These are phyloP conservation scores for Lymantria monacha DNA, from an alignment of 2,888 invertebrate genomes.

Conservation along the genomic window DNA sequence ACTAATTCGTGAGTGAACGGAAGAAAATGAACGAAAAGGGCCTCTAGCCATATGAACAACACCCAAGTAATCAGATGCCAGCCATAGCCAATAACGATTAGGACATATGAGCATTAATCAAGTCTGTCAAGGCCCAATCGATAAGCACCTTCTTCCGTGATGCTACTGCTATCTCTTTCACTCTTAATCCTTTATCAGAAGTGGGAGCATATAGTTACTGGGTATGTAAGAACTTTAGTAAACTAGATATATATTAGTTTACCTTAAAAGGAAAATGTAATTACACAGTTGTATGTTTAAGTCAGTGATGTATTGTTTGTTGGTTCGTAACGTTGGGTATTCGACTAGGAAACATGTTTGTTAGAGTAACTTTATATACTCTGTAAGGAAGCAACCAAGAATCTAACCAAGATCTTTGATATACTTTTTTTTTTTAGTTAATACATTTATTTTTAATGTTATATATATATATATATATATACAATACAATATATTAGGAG, in stretches of 20 bases:
- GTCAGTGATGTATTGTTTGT: constrained; percentile 37
- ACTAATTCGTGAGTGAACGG: neutral
- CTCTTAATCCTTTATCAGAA: constrained; percentile 10
- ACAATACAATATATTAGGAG: too few relatives aligned
- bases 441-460: too few relatives aligned
- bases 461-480: too few relatives aligned
- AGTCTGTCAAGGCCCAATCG: constrained; percentile 44
- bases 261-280: constrained; percentile 54
- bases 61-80: constrained; percentile 11
- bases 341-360: constrained; percentile 42
- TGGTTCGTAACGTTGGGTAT: constrained; percentile 33
- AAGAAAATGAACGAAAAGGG: constrained; percentile 1
- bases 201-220: constrained; percentile 19
- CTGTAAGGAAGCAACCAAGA: constrained; percentile 19
- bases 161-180: constrained; percentile 37
- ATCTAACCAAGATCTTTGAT: constrained; percentile 11
- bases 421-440: too few relatives aligned
- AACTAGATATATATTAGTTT: constrained; percentile 40
- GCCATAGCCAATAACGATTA: constrained; percentile 34
- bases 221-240: constrained; percentile 39
- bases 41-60: constrained; percentile 10
- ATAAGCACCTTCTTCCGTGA: constrained; percentile 48
- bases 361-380: constrained; percentile 8
- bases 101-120: constrained; percentile 44
- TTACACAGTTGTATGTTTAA: constrained; percentile 40